Base-by-base conservation (phyloP, 2,797 vertebrate genomes). In the Acipenser ruthenus region DNA sequence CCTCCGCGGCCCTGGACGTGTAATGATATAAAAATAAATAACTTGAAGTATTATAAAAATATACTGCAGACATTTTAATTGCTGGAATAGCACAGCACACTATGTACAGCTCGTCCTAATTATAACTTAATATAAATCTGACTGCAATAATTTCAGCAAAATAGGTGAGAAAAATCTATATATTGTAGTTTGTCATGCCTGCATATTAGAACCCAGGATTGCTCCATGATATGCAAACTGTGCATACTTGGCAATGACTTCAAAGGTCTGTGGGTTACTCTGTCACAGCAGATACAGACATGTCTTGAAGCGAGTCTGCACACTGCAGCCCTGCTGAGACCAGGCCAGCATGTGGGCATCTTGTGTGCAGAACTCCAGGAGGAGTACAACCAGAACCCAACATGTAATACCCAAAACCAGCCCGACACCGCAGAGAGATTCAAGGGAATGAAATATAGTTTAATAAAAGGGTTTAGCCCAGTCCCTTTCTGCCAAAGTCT, bases 211-310 rank as follows among this genome's bases (percentile, higher is more conserved):
- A 65, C 68, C 59, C 50, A 65, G 65, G 64, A 69, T 69, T 13
- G 70, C 74, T 76, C 77, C 71, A 67, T 71, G 80, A 73, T 72
- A 74, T 77, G 79, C 77, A 79, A 82, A 79, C 77, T 78, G 62
- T 77, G 77, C 83, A 86, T 85, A 82, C 76, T 80, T 88, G 81
- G 83, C 80, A 69, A 37, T 0, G 51, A 63, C 82, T 87, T 87
- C 85, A 88, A 87, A 89, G 83, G 74, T 68, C 67, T 66, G 65
- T 37, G 6, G 74, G 79, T 83, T 80, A 73, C 71, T 70, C 67
- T 71, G 67, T 64, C 62, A 69, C 71, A 71, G 77, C 84, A 73
- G 72, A 86, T 83, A 79, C 78, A 79, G 80, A 85, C 87, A 78
- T 81, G 86, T 83, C 77, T 71, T 58, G 6, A 47, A 62, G 49